Evolutionary conservation across 2,888 invertebrate genomes (phyloP).

Genomic region (Heliconius sara): DNA sequence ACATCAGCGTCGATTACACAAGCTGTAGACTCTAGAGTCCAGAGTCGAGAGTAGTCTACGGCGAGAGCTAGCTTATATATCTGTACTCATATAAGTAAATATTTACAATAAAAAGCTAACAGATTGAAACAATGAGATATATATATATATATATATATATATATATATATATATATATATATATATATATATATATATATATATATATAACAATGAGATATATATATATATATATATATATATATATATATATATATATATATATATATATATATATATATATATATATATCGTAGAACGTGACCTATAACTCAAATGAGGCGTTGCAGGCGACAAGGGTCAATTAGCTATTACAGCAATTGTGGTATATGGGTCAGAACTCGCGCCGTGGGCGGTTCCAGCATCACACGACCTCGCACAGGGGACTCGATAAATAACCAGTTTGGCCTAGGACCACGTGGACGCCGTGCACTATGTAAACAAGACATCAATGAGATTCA

Average conservation of each 20-base stretch:
- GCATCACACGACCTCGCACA: slow-evolving; percentile 19
- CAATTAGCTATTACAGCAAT: slow-evolving; percentile 50
- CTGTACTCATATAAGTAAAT: neutral
- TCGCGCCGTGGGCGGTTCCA: slow-evolving; percentile 40
- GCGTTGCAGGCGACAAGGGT: slow-evolving; percentile 51
- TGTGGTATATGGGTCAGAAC: slow-evolving; percentile 45
- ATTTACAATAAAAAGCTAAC: too few relatives aligned
- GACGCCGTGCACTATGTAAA: slow-evolving; percentile 30
- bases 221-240: too few relatives aligned
- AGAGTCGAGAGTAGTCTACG: slow-evolving; percentile 35
- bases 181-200: too few relatives aligned
- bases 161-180: too few relatives aligned
- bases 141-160: too few relatives aligned
- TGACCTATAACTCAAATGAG: slow-evolving; percentile 43
- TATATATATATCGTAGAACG: slow-evolving; percentile 23
- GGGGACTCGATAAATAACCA: slow-evolving; percentile 20
- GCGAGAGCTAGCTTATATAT: neutral
- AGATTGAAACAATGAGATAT: too few relatives aligned
- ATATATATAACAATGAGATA: too few relatives aligned
- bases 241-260: too few relatives aligned
- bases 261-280: too few relatives aligned
- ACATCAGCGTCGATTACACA: too few relatives aligned
- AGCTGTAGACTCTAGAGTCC: too few relatives aligned
- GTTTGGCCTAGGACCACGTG: slow-evolving; percentile 9
- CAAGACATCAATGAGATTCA: slow-evolving; percentile 32